Conservation (phyloP, 2,797 vertebrate genomes). For the Neosilurus mollespiculum region DNA sequence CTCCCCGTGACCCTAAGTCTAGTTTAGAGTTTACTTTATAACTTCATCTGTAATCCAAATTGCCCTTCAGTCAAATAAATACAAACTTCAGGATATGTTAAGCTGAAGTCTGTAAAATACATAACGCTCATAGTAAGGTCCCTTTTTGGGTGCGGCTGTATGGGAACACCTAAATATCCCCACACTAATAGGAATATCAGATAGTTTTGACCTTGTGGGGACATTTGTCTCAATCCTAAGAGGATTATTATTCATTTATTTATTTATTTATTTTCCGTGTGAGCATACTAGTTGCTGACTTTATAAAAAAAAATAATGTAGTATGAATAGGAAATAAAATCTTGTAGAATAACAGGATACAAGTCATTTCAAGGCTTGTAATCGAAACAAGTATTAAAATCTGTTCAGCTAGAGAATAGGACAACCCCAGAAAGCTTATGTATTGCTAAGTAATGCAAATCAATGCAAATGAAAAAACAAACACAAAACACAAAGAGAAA, state of each 20-base stretch:
- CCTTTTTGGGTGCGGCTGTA: too few species aligned
- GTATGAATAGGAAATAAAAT: neutral
- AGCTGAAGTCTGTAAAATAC: too few species aligned
- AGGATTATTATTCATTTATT: neutral
- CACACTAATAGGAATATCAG: too few species aligned
- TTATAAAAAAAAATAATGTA: neutral
- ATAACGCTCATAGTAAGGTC: too few species aligned
- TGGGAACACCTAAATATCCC: too few species aligned
- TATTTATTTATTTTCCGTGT: neutral
- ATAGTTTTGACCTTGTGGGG: too few species aligned
- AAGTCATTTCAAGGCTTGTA: neutral
- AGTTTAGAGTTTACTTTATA: too few species aligned
- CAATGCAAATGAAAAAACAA: constrained; percentile 12
- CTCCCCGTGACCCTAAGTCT: too few species aligned
- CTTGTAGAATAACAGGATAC: neutral
- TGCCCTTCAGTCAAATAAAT: too few species aligned
- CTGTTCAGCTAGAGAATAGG: neutral
- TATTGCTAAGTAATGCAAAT: constrained; percentile 10
- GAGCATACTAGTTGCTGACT: neutral
- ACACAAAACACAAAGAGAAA: neutral
- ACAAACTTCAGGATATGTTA: too few species aligned
- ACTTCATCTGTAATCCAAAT: too few species aligned
- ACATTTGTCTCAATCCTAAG: too few species aligned
- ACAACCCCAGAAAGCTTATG: neutral
- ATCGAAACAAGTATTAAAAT: neutral